Evolutionary conservation across 2,113 vertebrate genomes (phyloP).

Genomic region (Erythrolamprus reginae): DNA sequence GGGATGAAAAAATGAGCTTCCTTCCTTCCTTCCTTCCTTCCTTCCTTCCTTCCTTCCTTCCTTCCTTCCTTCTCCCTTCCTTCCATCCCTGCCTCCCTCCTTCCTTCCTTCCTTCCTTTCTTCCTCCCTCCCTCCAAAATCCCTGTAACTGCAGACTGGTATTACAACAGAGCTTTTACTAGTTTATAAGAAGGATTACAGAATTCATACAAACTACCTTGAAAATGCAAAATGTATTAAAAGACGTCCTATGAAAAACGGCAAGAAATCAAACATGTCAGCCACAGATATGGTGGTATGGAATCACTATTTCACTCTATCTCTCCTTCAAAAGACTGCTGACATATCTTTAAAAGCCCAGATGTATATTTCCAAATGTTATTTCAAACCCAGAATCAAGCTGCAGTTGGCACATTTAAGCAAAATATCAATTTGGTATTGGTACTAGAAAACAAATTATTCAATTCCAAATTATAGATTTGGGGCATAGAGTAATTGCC

Average conservation of each 20-base stretch:
- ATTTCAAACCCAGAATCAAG: neutral
- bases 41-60: too few species aligned
- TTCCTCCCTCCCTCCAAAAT: neutral
- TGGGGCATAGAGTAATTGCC: neutral
- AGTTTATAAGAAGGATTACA: neutral
- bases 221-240: neutral
- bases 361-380: neutral
- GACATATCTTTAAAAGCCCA: neutral
- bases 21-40: too few species aligned
- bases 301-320: neutral
- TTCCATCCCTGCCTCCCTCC: neutral
- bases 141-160: neutral
- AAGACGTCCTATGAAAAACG: neutral
- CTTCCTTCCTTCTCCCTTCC: too few species aligned
- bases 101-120: neutral
- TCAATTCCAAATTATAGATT: neutral
- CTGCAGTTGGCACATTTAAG: neutral
- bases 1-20: neutral
- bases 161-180: neutral
- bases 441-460: neutral
- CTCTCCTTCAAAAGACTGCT: neutral
- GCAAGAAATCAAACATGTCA: neutral
- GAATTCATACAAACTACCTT: neutral
- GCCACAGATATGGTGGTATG: neutral
- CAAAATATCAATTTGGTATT: neutral